These are phyloP conservation scores for Leptodactylus fallax DNA, from an alignment of 2,797 vertebrate genomes.

Conservation along the genomic window DNA sequence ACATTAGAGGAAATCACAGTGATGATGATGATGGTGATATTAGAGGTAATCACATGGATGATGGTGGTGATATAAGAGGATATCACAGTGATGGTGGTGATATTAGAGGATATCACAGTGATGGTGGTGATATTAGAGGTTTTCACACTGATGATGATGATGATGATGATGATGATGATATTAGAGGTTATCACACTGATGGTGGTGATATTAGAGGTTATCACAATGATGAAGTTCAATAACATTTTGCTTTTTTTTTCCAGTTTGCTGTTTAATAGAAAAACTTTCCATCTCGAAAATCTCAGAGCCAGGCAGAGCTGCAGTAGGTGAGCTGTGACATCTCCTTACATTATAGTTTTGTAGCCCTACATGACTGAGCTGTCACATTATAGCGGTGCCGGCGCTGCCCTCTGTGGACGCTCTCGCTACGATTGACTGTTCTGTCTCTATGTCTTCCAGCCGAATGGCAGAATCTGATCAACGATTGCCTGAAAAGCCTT, in stretches of 20 bases:
- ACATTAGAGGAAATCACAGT: too few species aligned
- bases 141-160: too few species aligned
- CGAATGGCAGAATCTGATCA: conserved; percentile 90
- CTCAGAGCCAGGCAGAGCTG: conserved; percentile 83
- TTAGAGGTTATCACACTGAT: too few species aligned
- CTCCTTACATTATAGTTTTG: not conserved
- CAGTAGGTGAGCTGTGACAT: conserved; percentile 80
- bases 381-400: not conserved
- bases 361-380: not conserved
- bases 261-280: conserved; percentile 91
- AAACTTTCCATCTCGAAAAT: conserved; percentile 90
- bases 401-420: not conserved
- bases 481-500: conserved; percentile 86
- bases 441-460: conserved; percentile 69
- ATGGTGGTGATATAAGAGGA: not conserved
- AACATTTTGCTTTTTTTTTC: conserved; percentile 12
- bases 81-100: too few species aligned
- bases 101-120: too few species aligned
- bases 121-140: not conserved
- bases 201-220: not conserved
- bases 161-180: too few species aligned
- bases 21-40: not conserved
- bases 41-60: not conserved
- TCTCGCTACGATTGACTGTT: not conserved
- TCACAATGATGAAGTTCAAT: not conserved